Evolutionary conservation across 2,797 vertebrate genomes (phyloP), one percentile per base, ranked within the genome.

Genomic region (Echiichthys vipera): DNA sequence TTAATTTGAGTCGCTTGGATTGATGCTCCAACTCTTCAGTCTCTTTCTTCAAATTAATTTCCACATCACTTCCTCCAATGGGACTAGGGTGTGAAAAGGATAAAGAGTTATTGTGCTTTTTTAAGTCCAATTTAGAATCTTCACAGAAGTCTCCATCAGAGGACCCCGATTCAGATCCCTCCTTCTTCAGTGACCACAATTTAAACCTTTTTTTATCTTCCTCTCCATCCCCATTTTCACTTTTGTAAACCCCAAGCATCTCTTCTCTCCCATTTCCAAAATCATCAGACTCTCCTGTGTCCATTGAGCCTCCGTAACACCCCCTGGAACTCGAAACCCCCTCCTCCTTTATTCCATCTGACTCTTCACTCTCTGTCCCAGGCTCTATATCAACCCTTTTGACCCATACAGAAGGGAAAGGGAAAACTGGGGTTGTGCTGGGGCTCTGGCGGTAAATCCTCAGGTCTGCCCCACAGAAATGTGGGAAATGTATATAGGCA

Each of bases 381-480:
- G 54, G 78, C 59, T 87, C 78, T 5, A 47, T 66, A 71, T 92
- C 86, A 45, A 92, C 74, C 63, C 58, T 93, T 74, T 78, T 91
- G 8, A 95, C 93, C 70, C 59, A 94, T 66, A 97, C 91, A 15
- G 94, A 88, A 30, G 95, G 94, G 76, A 95, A 75, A 34, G 97
- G 97, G 83, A 96, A 96, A 54, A 94, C 88, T 34, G 96, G 95
- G 40, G 96, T 95, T 53, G 82, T 86, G 83, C 96, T 96, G 53
- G 97, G 97, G 76, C 95, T 97, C 89, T 99, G 98, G 86, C 96
- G 95, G 84, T 99, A 99, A 91, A 99, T 97, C 53, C 97, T 93
- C 80, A 99, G 91, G 88, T 99, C 98, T 30, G 98, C 97, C 39
- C 98, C 98, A 80, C 98, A 99, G 82, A 99, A 99, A 89, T 99